Evolutionary conservation across 2,113 vertebrate genomes (phyloP), one percentile per base, ranked within the genome.

Genomic region (Zeus faber): DNA sequence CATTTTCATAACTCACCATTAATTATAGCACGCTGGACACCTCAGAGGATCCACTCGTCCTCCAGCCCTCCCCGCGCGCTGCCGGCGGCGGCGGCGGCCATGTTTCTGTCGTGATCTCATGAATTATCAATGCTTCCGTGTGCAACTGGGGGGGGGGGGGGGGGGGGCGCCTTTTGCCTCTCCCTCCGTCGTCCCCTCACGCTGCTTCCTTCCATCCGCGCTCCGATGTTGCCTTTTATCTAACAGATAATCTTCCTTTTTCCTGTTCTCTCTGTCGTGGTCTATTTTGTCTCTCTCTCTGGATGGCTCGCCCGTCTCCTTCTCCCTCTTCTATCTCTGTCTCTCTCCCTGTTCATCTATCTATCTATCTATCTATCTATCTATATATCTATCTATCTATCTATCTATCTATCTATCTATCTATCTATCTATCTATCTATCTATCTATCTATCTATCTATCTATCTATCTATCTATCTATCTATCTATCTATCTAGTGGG

Each of bases 401-500:
- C 29, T 1, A 1, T 0, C 29, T 0, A 6, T 31, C 29, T 31
- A 8, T 48, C 21, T 24, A 2, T 13, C n/a, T 20, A 7, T 21
- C 2, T 24, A 13, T 4, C 10, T 17, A 9, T 11, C 16, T 11
- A 22, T 26, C 35, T 7, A 7, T n/a, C 18, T 24, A 7, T 6
- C 24, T 9, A 11, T 3, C 24, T 21, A 16, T 5, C 24, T 22
- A 1, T 18, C 20, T 22, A 6, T 39, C 33, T 14, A 1, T 53
- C 17, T 40, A 5, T 53, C 50, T 39, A 9, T 3, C 50, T 20
- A 3, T 6, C 33, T 22, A 4, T 0, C 50, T 54, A 18, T 39
- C 16, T 61, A 3, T 57, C 35, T 37, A 5, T 24, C 24, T 31
- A 17, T 23, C 57, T 24, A 98, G 96, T 92, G 82, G 94, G 94